These are phyloP conservation scores for Polietes domitor DNA, from an alignment of 2,888 invertebrate genomes.

Conservation along the genomic window DNA sequence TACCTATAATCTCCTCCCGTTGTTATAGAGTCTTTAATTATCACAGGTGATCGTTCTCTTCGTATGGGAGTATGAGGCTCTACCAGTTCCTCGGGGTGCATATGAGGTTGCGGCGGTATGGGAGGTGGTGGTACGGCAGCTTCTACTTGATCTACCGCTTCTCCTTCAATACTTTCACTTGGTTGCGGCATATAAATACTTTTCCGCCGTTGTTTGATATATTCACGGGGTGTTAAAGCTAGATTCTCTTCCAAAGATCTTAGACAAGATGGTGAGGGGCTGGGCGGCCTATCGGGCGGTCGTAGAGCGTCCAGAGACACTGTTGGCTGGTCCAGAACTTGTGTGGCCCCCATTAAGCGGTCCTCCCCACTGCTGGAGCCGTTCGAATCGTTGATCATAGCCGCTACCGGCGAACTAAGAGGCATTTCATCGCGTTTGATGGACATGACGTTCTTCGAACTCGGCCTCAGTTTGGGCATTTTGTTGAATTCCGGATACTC, in stretches of 20 bases:
- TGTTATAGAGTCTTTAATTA: slow-evolving; percentile 77
- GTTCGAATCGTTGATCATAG: slow-evolving; percentile 79
- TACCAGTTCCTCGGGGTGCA: slow-evolving; percentile 12
- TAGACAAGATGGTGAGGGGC: slow-evolving; percentile 70
- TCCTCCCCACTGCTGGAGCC: slow-evolving; percentile 79
- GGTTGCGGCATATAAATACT: slow-evolving; percentile 53
- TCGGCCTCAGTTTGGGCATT: slow-evolving; percentile 79
- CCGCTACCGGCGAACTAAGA: slow-evolving; percentile 78
- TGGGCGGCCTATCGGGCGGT: slow-evolving; percentile 71
- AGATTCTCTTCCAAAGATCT: slow-evolving; percentile 68
- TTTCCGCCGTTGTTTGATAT: slow-evolving; percentile 70
- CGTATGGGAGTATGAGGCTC: slow-evolving; percentile 54
- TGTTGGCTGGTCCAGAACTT: slow-evolving; percentile 59
- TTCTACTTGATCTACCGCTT: slow-evolving; percentile 27
- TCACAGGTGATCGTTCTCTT: slow-evolving; percentile 77
- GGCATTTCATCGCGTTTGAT: slow-evolving; percentile 78
- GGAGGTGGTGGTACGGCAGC: slow-evolving; percentile 71
- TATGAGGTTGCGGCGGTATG: slow-evolving; percentile 70
- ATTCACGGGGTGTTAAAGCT: slow-evolving; percentile 73
- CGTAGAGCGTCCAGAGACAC: slow-evolving; percentile 60
- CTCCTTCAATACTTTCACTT: slow-evolving; percentile 19
- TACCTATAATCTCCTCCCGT: slow-evolving; percentile 80
- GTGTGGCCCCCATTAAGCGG: slow-evolving; percentile 66
- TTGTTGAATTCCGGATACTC: slow-evolving; percentile 79
- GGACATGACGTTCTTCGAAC: slow-evolving; percentile 80